These are phyloP conservation scores for Trichomalopsis sarcophagae DNA, from an alignment of 1,140 invertebrate species.

Conservation along the genomic window DNA sequence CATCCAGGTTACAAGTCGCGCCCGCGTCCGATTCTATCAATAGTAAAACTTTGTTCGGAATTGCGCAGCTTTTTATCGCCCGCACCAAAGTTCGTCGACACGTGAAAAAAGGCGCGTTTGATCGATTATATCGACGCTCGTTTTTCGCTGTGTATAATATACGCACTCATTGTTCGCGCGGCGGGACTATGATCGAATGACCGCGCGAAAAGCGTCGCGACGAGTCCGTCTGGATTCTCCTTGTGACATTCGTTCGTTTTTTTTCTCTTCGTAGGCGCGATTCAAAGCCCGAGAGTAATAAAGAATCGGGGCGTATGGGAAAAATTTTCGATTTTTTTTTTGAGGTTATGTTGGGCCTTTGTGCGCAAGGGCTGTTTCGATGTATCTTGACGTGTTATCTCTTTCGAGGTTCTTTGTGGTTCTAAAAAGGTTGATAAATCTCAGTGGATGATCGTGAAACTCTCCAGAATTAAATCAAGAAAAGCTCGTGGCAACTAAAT, in stretches of 20 bases:
- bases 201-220: neutral
- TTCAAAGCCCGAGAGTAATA: no score
- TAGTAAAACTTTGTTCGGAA: neutral
- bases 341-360: no score
- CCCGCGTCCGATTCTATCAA: neutral
- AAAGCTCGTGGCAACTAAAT: no score
- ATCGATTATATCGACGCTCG: constrained; percentile 42
- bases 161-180: constrained; percentile 2
- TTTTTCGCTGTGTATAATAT: neutral
- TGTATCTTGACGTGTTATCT: no score
- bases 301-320: no score
- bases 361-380: no score
- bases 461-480: no score
- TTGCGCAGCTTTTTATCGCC: neutral
- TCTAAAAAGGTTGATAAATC: no score
- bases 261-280: neutral
- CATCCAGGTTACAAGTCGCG: neutral
- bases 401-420: no score
- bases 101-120: constrained; percentile 30
- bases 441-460: no score
- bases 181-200: constrained; percentile 17
- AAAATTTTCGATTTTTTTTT: no score
- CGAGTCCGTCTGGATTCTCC: neutral
- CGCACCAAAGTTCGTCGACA: constrained; percentile 19
- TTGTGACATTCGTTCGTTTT: neutral